These are phyloP conservation scores for Glaucidium brasilianum DNA, from an alignment of 2,113 vertebrate species.

Conservation along the genomic window DNA sequence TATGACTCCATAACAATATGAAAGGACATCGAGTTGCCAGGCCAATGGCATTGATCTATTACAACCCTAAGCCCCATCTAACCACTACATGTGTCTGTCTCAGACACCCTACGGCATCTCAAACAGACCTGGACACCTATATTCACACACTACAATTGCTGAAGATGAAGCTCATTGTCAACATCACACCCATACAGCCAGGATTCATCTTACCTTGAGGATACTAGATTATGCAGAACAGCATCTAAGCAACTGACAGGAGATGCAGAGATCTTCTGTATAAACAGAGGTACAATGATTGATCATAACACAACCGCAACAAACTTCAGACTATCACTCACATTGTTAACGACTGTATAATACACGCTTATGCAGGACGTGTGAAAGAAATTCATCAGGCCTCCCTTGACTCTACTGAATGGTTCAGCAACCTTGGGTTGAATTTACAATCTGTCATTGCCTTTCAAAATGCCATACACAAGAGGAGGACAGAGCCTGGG, in stretches of 20 bases:
- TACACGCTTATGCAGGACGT: neutral
- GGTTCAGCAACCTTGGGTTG: slow-evolving; percentile 34
- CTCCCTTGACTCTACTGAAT: slow-evolving; percentile 30
- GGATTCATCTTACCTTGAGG: neutral
- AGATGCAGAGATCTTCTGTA: neutral
- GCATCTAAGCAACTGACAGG: neutral
- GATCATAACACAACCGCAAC: neutral
- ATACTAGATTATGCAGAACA: neutral
- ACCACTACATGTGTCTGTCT: neutral
- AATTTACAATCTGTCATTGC: slow-evolving; percentile 46
- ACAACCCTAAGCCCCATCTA: neutral
- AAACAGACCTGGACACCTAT: neutral
- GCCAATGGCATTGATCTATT: neutral
- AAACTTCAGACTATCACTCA: slow-evolving; percentile 29
- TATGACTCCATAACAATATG: neutral
- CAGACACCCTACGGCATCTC: neutral
- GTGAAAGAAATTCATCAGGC: slow-evolving; percentile 38
- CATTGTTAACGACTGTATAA: slow-evolving; percentile 17
- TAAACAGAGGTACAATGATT: neutral
- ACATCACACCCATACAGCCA: neutral
- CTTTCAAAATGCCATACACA: slow-evolving; percentile 21
- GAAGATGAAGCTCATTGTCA: neutral
- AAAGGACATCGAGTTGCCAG: neutral
- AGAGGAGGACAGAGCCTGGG: neutral
- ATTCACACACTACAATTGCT: neutral